Conservation (phyloP, 2,113 vertebrate species). For the Perca flavescens region DNA sequence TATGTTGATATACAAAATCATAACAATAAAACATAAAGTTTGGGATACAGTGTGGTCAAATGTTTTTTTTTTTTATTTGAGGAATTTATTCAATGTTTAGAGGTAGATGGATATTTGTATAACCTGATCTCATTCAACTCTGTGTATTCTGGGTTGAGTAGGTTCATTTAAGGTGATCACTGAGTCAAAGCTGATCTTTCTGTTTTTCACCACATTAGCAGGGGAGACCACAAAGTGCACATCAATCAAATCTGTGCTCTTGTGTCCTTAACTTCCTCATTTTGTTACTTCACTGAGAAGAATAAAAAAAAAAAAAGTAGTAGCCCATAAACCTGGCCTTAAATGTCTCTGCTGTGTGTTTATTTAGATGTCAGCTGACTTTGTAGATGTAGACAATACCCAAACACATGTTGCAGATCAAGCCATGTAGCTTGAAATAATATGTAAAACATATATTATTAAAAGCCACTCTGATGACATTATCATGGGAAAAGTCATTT, state of each 20-base stretch:
- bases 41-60: not conserved
- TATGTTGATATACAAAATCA: slow-evolving; percentile 5
- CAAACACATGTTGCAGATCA: not conserved
- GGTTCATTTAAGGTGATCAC: slow-evolving; percentile 32
- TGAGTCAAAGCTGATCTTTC: slow-evolving; percentile 13
- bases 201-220: slow-evolving; percentile 13
- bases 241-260: slow-evolving; percentile 13
- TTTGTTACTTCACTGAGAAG: not conserved
- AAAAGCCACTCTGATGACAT: not conserved
- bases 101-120: not conserved
- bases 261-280: not conserved
- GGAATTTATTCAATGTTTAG: not conserved
- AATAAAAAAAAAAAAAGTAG: not conserved
- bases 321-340: no score
- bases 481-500: not conserved
- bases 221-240: not conserved
- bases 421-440: not conserved
- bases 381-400: not conserved
- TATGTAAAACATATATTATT: not conserved
- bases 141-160: not conserved
- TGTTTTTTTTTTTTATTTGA: not conserved
- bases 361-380: not conserved
- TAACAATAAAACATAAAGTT: not conserved
- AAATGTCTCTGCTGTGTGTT: not conserved
- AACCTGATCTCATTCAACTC: slow-evolving; percentile 5